Evolutionary conservation across 2,888 invertebrate genomes (phyloP), one percentile per base, ranked within the genome.

Genomic region (Cactoblastis cactorum): DNA sequence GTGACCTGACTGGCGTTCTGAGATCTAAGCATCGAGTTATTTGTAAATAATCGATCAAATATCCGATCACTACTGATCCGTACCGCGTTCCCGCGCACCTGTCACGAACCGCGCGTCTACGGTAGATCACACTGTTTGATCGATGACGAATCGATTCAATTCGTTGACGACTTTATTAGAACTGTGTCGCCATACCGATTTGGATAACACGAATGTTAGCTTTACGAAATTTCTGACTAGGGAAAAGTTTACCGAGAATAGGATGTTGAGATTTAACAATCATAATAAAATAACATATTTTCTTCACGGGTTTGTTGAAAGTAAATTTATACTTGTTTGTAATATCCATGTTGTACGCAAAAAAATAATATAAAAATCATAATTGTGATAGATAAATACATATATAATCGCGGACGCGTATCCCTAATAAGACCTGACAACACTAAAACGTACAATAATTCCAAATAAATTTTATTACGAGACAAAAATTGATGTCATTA

Each of bases 71-170:
- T 70, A 74, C 71, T 69, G 77, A 79, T 77, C 68, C 66, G 63
- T 66, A 49, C 53, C 49, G 41, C 63, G 56, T 58, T 57, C 63
- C 64, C 68, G 64, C 62, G 74, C 84, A 85, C 84, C 83, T 84
- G 83, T 79, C 77, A 74, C 77, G 78, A 73, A 66, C 63, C 51
- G 37, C 51, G 37, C 17, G 37, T 37, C 49, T 62, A 57, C 78
- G 74, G 82, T 88, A 83, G 77, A 85, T 83, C 88, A 86, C 86
- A 81, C 69, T 71, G 63, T 65, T 63, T 71, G 71, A 68, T 71
- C 80, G 74, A 63, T 78, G 81, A 83, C 88, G 80, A 88, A 88
- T 88, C 67, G 78, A 87, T 88, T 84, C 67, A 54, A 56, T 65
- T 71, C 74, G 66, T 80, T 77, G 82, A 87, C 74, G 77, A 80